Evolutionary conservation across 2,113 vertebrate species (phyloP), one percentile per base, ranked within the genome.

Genomic region (Calypte anna): DNA sequence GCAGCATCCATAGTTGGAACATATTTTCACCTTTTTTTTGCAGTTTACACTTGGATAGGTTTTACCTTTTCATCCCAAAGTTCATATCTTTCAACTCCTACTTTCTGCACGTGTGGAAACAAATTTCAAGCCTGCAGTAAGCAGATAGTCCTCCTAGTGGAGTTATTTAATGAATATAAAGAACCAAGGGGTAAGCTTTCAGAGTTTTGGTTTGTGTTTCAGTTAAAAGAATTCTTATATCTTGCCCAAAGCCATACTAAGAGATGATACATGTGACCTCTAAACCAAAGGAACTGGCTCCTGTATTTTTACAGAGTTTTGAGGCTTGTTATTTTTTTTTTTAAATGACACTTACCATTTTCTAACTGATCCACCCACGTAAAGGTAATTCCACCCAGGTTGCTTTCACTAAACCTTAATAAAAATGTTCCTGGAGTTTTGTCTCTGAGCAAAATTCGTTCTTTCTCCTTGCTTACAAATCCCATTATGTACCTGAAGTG

Each of bases 391-490:
- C 99, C 99, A 79, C 99, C 99, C 3, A 99, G 98, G 94, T 99
- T 99, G 85, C 99, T 99, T 97, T 99, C 99, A 51, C 99, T 99
- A 97, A 99, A 99, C 92, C 99, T 97, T 82, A 99, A 64, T 50
- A 99, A 97, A 97, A 99, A 99, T 2, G 99, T 99, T 46, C 99
- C 99, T 0, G 99, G 98, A 81, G 98, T 98, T 96, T 98, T 98
- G 94, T 99, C 99, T 96, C 99, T 99, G 64, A 99, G 97, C 96
- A 99, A 96, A 70, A 97, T 95, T 3, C 99, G 98, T 92, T 99
- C 99, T 95, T 98, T 99, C 96, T 99, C 99, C 97, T 99, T 99
- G 95, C 99, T 99, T 79, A 99, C 99, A 93, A 99, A 99, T 72
- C 99, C 99, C 99, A 99, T 99, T 84, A 99, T 81, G 31, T 98